phyloP scores from a whole-genome alignment of 2,113 vertebrate species.

The Eidolon helvum region DNA sequence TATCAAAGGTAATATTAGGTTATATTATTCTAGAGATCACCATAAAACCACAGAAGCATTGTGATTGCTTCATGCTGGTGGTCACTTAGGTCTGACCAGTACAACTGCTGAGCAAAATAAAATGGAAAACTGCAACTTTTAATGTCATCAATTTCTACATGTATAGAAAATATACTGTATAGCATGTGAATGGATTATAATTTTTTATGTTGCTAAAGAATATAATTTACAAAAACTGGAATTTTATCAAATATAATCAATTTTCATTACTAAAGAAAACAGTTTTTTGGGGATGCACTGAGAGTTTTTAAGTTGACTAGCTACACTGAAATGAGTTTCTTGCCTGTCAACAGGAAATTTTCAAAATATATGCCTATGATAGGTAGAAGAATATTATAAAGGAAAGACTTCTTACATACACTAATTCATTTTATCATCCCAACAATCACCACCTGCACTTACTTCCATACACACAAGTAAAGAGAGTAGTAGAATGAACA shows the following conservation, averaged over 20 bases:
- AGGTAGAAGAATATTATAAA: not conserved
- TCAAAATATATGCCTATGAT: not conserved
- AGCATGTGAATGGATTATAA: not conserved
- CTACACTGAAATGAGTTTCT: not conserved
- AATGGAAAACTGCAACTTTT: not conserved
- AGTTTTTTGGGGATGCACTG: not conserved
- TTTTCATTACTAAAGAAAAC: not conserved
- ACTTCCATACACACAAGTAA: too few species aligned
- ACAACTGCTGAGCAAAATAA: not conserved
- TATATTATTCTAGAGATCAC: not conserved
- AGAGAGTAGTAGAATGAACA: not conserved
- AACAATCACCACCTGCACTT: accelerated
- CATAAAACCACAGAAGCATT: accelerated
- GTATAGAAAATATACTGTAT: not conserved
- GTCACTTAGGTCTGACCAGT: not conserved
- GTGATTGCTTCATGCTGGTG: not conserved
- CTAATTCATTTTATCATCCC: not conserved
- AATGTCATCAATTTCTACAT: not conserved
- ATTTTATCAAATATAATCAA: not conserved
- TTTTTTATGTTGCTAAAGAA: not conserved
- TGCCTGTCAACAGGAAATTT: not conserved
- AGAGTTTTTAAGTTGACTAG: not conserved
- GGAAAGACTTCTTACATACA: not conserved
- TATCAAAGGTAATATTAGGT: not conserved
- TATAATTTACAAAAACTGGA: not conserved